Evolutionary conservation across 1,140 invertebrate species (phyloP).

Genomic region (Drusus annulatus): DNA sequence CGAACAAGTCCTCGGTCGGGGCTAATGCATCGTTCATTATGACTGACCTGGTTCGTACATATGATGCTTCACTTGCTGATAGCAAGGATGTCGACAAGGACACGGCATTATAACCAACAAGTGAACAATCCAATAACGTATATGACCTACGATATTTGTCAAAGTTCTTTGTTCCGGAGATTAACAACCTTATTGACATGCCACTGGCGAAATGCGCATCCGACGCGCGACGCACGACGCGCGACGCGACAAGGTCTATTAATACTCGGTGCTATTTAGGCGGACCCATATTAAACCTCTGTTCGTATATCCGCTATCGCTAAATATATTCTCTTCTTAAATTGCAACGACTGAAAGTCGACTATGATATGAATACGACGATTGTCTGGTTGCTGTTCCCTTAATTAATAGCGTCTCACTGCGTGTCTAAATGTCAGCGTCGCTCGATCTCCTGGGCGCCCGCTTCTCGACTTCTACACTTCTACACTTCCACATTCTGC

Average conservation of each 20-base stretch:
- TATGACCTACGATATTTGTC: no score
- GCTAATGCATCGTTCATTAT: no score
- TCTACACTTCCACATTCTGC: no score
- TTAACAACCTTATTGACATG: neutral
- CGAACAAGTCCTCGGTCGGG: no score
- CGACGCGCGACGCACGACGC: neutral
- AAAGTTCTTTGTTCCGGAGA: no score
- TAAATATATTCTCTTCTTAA: constrained; percentile 45
- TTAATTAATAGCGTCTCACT: constrained; percentile 9
- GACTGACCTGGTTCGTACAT: no score
- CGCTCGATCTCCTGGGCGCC: no score
- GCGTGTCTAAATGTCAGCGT: constrained; percentile 15
- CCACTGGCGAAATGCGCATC: constrained; percentile 8
- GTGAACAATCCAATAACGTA: no score
- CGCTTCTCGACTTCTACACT: no score
- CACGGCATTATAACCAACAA: no score
- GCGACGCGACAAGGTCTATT: neutral
- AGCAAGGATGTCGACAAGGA: no score
- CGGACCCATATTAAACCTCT: neutral
- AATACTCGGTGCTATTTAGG: constrained; percentile 18
- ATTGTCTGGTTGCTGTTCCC: constrained; percentile 18
- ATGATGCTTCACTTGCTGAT: no score
- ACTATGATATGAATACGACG: constrained; percentile 21
- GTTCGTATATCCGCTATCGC: constrained; percentile 41
- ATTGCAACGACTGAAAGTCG: constrained; percentile 29